These are phyloP conservation scores for Coelogynopora nodosa DNA, from an alignment of 2,888 invertebrate species.

Conservation along the genomic window DNA sequence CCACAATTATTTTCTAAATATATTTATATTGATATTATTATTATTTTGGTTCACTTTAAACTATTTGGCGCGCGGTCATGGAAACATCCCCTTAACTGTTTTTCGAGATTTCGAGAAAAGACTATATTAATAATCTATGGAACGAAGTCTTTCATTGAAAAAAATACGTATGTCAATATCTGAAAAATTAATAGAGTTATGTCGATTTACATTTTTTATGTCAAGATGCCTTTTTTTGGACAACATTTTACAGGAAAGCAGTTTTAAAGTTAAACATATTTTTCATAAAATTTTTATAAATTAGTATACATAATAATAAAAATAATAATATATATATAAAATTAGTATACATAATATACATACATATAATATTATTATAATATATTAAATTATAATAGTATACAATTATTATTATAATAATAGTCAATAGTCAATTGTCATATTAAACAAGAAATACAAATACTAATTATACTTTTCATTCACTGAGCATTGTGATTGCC, in stretches of 20 bases:
- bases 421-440: no score
- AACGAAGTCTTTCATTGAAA: background rate
- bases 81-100: background rate
- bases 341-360: no score
- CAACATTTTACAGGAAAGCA: background rate
- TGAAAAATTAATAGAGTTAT: background rate
- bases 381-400: no score
- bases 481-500: constrained; percentile 2
- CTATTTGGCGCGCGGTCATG: background rate
- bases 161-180: background rate
- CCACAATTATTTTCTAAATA: no score
- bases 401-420: no score
- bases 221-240: constrained; percentile 16
- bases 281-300: no score
- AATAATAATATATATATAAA: constrained; percentile 5
- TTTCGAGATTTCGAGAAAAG: background rate
- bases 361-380: no score
- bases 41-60: no score
- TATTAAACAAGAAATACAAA: no score
- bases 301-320: background rate
- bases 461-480: background rate
- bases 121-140: background rate
- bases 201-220: background rate
- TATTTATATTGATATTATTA: no score
- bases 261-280: no score